Evolutionary conservation across 2,113 vertebrate species (phyloP).

Genomic region (Fregata magnificens): DNA sequence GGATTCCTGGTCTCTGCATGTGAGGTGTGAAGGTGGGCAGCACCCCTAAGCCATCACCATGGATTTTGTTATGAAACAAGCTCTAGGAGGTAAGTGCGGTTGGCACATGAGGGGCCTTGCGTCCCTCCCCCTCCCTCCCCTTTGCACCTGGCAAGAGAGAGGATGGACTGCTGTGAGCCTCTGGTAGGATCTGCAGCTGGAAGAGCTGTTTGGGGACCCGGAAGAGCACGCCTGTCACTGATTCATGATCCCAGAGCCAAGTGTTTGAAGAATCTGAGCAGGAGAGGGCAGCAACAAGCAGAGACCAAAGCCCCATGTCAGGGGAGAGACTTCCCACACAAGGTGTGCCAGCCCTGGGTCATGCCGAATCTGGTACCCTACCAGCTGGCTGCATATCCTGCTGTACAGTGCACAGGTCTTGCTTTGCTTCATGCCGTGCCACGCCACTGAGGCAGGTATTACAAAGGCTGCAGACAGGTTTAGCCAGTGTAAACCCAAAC

Average conservation of each 20-base stretch:
- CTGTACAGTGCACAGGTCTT: background rate
- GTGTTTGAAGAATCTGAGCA: background rate
- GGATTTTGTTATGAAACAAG: slow-evolving; percentile 98
- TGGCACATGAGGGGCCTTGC: background rate
- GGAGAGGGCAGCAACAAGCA: slow-evolving; percentile 27
- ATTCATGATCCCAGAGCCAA: background rate
- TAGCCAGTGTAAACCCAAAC: background rate
- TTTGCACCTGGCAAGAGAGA: background rate
- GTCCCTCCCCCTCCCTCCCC: too few relatives aligned
- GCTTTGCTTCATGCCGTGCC: background rate
- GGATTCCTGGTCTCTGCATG: slow-evolving; percentile 68
- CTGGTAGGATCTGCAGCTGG: background rate
- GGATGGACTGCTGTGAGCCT: background rate
- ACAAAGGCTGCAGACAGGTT: background rate
- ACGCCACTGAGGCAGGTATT: background rate
- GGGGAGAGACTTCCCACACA: background rate
- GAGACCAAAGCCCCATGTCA: background rate
- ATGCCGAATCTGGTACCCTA: background rate
- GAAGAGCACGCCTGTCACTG: background rate
- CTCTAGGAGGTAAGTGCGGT: slow-evolving; percentile 86
- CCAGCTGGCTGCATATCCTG: background rate
- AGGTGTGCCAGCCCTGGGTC: background rate
- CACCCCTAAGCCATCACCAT: slow-evolving; percentile 83
- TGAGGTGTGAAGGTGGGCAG: slow-evolving; percentile 75
- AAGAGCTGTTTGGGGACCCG: background rate